Percentiles rank a stretch among this genome's conserved stretches.
phyloP scores from a whole-genome alignment of 2,797 vertebrate species.

The Chanos chanos region DNA sequence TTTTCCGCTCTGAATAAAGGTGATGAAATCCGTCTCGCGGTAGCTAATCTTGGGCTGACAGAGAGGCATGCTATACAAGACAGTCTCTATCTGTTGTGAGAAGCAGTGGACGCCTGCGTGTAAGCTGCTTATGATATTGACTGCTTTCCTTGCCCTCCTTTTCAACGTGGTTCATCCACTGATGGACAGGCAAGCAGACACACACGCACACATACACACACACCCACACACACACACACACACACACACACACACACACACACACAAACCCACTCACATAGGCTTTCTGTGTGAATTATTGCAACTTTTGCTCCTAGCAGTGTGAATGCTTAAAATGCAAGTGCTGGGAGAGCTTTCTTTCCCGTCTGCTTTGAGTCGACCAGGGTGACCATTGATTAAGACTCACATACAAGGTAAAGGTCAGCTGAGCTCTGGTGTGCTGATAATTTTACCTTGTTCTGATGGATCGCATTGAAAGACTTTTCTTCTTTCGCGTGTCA shows the following conservation, averaged over 20 bases:
- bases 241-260: conserved; percentile 23
- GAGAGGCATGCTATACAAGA: conserved; percentile 49
- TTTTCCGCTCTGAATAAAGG: conserved; percentile 54
- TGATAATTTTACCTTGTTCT: conserved; percentile 19
- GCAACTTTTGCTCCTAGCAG: conserved; percentile 17
- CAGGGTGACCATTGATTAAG: conserved; percentile 42
- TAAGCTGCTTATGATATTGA: conserved; percentile 57
- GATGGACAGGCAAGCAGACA: conserved; percentile 24
- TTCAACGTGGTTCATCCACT: conserved; percentile 41
- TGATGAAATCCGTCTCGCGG: conserved; percentile 54
- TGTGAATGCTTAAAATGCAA: conserved; percentile 29
- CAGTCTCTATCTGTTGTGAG: conserved; percentile 52
- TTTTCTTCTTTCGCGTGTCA: not conserved
- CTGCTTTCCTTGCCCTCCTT: conserved; percentile 53
- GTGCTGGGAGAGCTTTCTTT: conserved; percentile 26
- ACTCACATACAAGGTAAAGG: conserved; percentile 36
- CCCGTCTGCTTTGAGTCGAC: conserved; percentile 25
- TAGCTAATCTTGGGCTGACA: conserved; percentile 53
- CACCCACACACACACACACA: not conserved
- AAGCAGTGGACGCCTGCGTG: conserved; percentile 48
- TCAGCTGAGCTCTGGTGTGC: conserved; percentile 21
- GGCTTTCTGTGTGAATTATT: conserved; percentile 39
- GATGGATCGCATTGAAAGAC: not conserved
- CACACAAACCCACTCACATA: conserved; percentile 39
- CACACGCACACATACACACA: too few species aligned